phyloP scores from a whole-genome alignment of 2,113 vertebrate genomes.

The Colinus virginianus region DNA sequence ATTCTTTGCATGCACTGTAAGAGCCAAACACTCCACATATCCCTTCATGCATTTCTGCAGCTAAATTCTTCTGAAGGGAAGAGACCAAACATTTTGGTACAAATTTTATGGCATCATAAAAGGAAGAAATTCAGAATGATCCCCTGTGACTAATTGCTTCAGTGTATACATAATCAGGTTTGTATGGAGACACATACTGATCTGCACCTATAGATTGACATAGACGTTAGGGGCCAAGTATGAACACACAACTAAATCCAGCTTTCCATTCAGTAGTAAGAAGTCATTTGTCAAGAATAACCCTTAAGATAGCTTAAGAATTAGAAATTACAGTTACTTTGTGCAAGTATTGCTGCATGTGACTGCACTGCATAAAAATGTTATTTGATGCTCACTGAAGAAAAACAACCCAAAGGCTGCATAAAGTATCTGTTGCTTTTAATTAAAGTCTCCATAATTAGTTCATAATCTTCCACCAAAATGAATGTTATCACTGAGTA shows the following conservation, averaged over 20 bases:
- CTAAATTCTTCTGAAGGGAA: neutral
- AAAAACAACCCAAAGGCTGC: neutral
- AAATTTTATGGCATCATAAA: neutral
- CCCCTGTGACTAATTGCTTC: neutral
- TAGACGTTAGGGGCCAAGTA: neutral
- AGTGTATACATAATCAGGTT: neutral
- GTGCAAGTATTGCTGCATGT: neutral
- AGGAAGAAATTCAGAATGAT: neutral
- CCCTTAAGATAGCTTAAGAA: neutral
- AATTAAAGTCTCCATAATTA: neutral
- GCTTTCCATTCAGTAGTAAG: neutral
- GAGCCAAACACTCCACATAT: neutral
- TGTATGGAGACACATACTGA: neutral
- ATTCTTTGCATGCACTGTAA: neutral
- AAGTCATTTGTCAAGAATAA: neutral
- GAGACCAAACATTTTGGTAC: neutral
- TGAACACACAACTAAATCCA: neutral
- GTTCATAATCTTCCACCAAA: neutral
- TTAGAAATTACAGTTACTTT: neutral
- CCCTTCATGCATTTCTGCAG: neutral
- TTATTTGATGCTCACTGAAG: neutral
- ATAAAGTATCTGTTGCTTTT: neutral
- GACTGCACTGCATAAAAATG: neutral
- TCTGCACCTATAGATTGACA: neutral
- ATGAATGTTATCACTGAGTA: neutral